Conservation (phyloP, 2,797 vertebrate species). For the Phaenicophaeus curvirostris region DNA sequence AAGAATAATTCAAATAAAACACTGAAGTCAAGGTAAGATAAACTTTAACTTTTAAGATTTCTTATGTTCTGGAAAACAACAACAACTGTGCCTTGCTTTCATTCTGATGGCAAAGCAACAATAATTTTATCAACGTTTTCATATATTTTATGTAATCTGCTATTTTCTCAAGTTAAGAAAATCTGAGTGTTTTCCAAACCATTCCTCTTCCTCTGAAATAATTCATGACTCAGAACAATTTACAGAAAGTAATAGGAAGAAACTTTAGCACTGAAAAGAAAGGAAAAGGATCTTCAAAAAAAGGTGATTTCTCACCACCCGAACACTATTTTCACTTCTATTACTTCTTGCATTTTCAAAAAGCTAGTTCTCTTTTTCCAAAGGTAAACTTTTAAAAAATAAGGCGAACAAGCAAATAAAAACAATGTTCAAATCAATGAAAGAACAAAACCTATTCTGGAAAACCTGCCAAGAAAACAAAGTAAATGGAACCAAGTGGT, state of each 20-base stretch:
- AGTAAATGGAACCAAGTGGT: background rate
- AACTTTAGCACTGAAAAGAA: background rate
- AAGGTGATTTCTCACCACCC: background rate
- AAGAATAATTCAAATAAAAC: conserved; percentile 29
- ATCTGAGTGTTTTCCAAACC: background rate
- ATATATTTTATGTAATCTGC: background rate
- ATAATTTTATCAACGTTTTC: background rate
- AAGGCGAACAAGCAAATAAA: background rate
- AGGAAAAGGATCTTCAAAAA: background rate
- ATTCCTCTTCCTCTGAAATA: background rate
- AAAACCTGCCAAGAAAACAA: background rate
- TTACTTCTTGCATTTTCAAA: background rate
- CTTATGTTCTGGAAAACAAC: background rate
- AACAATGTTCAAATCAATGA: background rate
- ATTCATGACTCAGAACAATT: background rate
- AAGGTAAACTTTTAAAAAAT: background rate
- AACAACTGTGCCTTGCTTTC: background rate
- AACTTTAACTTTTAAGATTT: background rate
- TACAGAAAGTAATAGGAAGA: background rate
- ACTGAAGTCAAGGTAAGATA: background rate
- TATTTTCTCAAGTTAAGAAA: background rate
- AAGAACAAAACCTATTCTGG: background rate
- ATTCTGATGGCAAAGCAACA: background rate
- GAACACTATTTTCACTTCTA: background rate
- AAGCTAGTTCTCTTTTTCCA: background rate